A percentile compares a stretch with the other conserved stretches of the same genome.
Conservation (phyloP, 2,888 invertebrate genomes). For the Scaptomyza parva region DNA sequence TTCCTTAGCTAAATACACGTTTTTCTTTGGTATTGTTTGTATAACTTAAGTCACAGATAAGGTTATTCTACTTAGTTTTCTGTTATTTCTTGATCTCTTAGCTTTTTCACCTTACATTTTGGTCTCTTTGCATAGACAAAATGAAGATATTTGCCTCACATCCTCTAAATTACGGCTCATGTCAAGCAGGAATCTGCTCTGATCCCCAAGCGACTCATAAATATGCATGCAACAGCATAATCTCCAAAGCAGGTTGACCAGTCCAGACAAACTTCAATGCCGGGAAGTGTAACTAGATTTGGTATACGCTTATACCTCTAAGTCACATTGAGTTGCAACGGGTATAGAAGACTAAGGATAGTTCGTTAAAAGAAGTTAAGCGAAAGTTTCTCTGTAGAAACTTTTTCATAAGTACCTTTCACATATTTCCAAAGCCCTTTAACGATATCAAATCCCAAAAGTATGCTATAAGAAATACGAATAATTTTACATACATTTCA, state of each 20-base stretch:
- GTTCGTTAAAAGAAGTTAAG: no score
- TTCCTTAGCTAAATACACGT: neutral
- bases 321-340: neutral
- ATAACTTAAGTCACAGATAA: neutral
- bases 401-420: no score
- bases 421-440: slow-evolving; percentile 2
- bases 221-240: slow-evolving; percentile 65
- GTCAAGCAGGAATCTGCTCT: slow-evolving; percentile 48
- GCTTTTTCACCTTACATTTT: no score
- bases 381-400: no score
- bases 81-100: neutral
- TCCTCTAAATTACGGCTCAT: slow-evolving; percentile 53
- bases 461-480: slow-evolving; percentile 25
- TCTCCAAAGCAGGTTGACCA: slow-evolving; percentile 42
- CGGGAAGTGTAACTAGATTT: slow-evolving; percentile 20
- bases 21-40: neutral
- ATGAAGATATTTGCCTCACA: slow-evolving; percentile 54
- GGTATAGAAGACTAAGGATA: no score
- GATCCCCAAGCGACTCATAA: slow-evolving; percentile 62
- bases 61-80: no score
- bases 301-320: slow-evolving; percentile 17
- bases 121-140: neutral
- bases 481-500: neutral
- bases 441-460: slow-evolving; percentile 13
- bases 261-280: slow-evolving; percentile 25